Base-by-base conservation (phyloP, 2,797 vertebrate genomes). In the Bucorvus abyssinicus region DNA sequence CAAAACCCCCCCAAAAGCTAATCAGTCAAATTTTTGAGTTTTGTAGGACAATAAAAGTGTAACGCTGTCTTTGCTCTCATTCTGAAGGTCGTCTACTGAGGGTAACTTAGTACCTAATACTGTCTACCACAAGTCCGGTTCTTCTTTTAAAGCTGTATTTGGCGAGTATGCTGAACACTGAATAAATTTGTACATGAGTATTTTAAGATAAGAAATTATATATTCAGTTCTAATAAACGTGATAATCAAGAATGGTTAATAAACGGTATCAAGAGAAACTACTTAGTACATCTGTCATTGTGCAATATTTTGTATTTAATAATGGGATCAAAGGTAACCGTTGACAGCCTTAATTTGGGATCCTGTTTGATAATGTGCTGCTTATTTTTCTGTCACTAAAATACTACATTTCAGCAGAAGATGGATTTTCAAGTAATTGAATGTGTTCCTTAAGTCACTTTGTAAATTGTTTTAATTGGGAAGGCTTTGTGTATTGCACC, bases 311-410 rank as follows among this genome's bases (percentile, higher is more conserved):
- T 89, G 1, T 80, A 24, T 91, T 63, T 92, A 60, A 76, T 93
- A n/a, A 55, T 69, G 30, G 24, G 42, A 83, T 94, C 73, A 92
- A 92, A 95, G 84, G 34, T 91, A 93, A 45, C n/a, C 27, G 40
- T 29, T 80, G 45, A 12, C 18, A 61, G 59, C 38, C 38, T 87
- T 78, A 36, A 22, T 47, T 85, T 80, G 32, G 65, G 38, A 76
- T 93, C 34, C 42, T 80, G 2, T 61, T 75, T 91, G 55, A 52
- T 87, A 82, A 76, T 49, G 26, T 84, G 34, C 60, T 77, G 16
- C 59, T 93, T 90, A 22, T 34, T 50, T 82, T 73, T 93, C 82
- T 55, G 34, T 61, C 47, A 44, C n/a, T 59, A 57, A 70, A 68
- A 64, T 45, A 61, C 5, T 74, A 69, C 29, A 6, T 68, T 87